These are phyloP conservation scores for Pseudorhombus dupliciocellatus DNA, from an alignment of 2,113 vertebrate genomes.

Conservation along the genomic window DNA sequence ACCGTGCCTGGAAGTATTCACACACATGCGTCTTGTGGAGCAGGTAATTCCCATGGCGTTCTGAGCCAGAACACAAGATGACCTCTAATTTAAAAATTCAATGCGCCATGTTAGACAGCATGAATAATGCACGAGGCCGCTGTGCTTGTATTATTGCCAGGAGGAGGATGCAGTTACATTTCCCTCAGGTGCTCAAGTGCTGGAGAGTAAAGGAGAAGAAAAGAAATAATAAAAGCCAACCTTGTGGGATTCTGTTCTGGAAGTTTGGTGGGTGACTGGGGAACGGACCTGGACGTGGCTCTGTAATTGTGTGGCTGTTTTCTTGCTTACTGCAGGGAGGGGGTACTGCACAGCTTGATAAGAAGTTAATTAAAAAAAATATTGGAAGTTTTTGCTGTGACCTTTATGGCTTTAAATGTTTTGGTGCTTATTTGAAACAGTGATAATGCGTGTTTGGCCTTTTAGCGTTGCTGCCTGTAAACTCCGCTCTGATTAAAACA, in stretches of 20 bases:
- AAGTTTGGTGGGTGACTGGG: conserved; percentile 21
- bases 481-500: conserved; percentile 7
- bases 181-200: conserved; percentile 62
- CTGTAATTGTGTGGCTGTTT: conserved; percentile 26
- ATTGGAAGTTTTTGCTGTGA: conserved; percentile 30
- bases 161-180: conserved; percentile 74
- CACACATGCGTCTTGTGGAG: conserved; percentile 8
- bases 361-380: conserved; percentile 40
- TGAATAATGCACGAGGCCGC: conserved; percentile 76
- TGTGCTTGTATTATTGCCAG: conserved; percentile 67
- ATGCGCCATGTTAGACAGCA: conserved; percentile 48
- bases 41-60: conserved; percentile 50
- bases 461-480: background rate
- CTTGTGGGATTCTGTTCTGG: conserved; percentile 19
- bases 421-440: background rate
- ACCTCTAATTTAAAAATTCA: conserved; percentile 78
- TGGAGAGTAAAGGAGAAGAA: conserved; percentile 6
- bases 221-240: background rate
- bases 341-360: conserved; percentile 18
- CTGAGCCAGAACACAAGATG: conserved; percentile 56
- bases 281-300: background rate
- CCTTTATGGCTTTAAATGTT: conserved; percentile 26
- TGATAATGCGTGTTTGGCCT: conserved; percentile 18
- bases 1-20: background rate
- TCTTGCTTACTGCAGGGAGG: conserved; percentile 5